A percentile compares a stretch with the other conserved stretches of the same genome.
These are phyloP conservation scores for Aphaenogaster rudis DNA, from an alignment of 1,140 invertebrate species.

Conservation along the genomic window DNA sequence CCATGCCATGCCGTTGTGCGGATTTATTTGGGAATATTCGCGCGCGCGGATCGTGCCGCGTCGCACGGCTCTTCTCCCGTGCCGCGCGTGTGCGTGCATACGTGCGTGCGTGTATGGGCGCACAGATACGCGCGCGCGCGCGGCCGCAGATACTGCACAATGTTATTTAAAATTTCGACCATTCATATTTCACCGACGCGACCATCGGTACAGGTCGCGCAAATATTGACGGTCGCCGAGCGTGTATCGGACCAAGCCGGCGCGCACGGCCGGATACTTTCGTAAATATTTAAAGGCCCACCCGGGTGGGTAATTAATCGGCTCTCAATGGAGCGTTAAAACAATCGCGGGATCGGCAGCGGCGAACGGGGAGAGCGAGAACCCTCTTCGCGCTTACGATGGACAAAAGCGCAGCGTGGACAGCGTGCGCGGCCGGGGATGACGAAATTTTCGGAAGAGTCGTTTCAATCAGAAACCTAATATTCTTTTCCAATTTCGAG, in stretches of 20 bases:
- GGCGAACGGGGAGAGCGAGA: background rate
- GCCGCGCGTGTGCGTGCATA: background rate
- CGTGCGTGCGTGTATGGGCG: background rate
- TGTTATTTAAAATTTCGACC: constrained; percentile 71
- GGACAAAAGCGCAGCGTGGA: constrained; percentile 63
- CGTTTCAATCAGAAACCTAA: constrained; percentile 82
- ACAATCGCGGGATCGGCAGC: constrained; percentile 47
- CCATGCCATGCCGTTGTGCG: constrained; percentile 25
- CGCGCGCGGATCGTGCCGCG: constrained; percentile 41
- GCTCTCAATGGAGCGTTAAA: constrained; percentile 62
- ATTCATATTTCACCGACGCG: constrained; percentile 63
- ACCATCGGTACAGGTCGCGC: constrained; percentile 37
- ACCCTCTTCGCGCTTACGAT: constrained; percentile 48
- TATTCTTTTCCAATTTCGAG: constrained; percentile 80
- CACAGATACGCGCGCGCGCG: background rate
- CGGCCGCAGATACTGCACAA: constrained; percentile 59
- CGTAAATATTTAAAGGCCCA: constrained; percentile 66
- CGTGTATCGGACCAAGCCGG: constrained; percentile 44
- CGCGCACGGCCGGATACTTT: constrained; percentile 61
- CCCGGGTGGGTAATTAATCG: constrained; percentile 68
- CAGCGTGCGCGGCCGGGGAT: constrained; percentile 22
- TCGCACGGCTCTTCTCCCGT: constrained; percentile 41
- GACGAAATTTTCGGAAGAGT: constrained; percentile 73
- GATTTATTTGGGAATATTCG: constrained; percentile 40
- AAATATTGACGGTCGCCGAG: constrained; percentile 63